Evolutionary conservation across 2,113 vertebrate species (phyloP).

Genomic region (Clarias batrachus): DNA sequence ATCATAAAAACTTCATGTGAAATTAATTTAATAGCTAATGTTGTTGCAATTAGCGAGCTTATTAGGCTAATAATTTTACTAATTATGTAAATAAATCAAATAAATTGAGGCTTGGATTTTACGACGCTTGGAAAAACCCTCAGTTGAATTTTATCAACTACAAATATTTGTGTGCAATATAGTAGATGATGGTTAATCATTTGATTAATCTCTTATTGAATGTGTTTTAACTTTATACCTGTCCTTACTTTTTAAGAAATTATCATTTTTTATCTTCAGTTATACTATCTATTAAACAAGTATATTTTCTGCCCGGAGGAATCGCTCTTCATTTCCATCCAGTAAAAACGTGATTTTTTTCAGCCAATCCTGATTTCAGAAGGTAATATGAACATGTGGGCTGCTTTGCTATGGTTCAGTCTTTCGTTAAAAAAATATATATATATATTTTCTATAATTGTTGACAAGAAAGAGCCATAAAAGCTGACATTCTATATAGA

Average conservation of each 20-base stretch:
- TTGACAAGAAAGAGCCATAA: not conserved
- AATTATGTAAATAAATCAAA: not conserved
- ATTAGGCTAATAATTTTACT: not conserved
- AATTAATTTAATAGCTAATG: not conserved
- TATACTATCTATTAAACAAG: too few relatives aligned
- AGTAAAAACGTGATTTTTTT: not conserved
- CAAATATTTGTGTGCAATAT: too few relatives aligned
- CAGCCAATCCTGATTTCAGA: not conserved
- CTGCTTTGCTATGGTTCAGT: not conserved
- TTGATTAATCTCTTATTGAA: too few relatives aligned
- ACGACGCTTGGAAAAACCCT: too few relatives aligned
- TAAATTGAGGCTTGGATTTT: not conserved
- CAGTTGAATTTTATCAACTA: not conserved
- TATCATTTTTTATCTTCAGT: too few relatives aligned
- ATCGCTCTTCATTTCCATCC: not conserved
- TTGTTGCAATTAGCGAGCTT: not conserved
- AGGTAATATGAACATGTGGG: not conserved
- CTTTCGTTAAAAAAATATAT: not conserved
- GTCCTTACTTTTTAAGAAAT: too few relatives aligned
- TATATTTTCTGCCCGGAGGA: not conserved
- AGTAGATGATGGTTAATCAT: too few relatives aligned
- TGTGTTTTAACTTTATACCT: too few relatives aligned
- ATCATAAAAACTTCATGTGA: not conserved
- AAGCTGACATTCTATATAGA: too few relatives aligned
- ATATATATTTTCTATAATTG: too few relatives aligned